These are phyloP conservation scores for Dione juno DNA, from an alignment of 2,888 invertebrate species.

Conservation along the genomic window DNA sequence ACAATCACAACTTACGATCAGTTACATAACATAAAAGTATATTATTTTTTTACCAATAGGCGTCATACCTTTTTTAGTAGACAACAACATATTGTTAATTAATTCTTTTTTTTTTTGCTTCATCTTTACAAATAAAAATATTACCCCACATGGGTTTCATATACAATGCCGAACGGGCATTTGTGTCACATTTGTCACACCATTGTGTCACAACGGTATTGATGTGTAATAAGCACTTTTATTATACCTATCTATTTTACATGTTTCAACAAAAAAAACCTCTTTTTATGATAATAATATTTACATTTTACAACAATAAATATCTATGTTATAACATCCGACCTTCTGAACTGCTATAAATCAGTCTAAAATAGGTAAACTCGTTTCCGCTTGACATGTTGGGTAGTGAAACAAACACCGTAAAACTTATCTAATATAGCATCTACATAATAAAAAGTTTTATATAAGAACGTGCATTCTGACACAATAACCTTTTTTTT, in stretches of 20 bases:
- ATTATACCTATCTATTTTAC: not conserved
- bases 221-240: not conserved
- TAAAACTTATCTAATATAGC: conserved; percentile 14
- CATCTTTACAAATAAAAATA: too few relatives aligned
- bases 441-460: conserved; percentile 22
- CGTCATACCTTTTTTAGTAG: too few relatives aligned
- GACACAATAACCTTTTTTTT: not conserved
- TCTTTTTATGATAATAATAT: conserved; percentile 7
- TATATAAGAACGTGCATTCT: not conserved
- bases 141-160: too few relatives aligned
- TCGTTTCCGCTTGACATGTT: conserved; percentile 13
- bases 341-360: conserved; percentile 10
- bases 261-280: not conserved
- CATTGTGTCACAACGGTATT: too few relatives aligned
- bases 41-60: too few relatives aligned
- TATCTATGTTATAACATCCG: not conserved
- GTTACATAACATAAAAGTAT: not conserved
- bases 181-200: too few relatives aligned
- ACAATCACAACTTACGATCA: not conserved
- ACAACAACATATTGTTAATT: too few relatives aligned
- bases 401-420: conserved; percentile 5
- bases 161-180: too few relatives aligned
- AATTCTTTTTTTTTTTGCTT: too few relatives aligned
- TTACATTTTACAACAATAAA: not conserved
- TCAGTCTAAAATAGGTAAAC: conserved; percentile 4